Base-by-base conservation (phyloP, 2,888 invertebrate genomes). In the Ectropis crepuscularia region DNA sequence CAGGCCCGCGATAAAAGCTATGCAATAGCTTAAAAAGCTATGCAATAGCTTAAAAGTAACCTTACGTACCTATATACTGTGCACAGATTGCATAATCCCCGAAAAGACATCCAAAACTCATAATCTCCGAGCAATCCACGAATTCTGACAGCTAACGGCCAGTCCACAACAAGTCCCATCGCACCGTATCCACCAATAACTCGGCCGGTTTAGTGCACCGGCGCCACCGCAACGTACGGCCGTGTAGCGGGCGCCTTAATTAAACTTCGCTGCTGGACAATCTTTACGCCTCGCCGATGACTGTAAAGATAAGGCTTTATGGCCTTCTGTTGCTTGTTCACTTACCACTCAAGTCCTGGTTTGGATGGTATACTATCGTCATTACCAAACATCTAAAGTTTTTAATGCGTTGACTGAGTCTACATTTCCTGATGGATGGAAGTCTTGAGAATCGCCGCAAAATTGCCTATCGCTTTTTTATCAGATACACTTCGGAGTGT, bases 221-320 rank as follows among this genome's bases (percentile, higher is more conserved):
- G 46, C 49, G 47, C 48, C 39, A 63, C 66, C 66, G 59, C 66
- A 66, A 60, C 45, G 57, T 65, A 60, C 57, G 63, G 64, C 53
- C 50, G 60, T 60, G 60, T 57, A 41, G 51, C 42, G 50, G 9
- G n/a, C 1, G 55, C 64, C 46, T 63, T 69, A 71, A 71, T 71
- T 71, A 68, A 71, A 69, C 66, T 71, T 68, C 54, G 61, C 48
- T 51, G 66, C 59, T 57, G 57, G 64, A 58, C 49, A 45, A 37
- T 57, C 62, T 61, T 60, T 53, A 53, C 46, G 46, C 53, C 36
- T 50, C 63, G 37, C 16, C 54, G 46, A 49, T 50, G 45, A 49
- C 55, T 39, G 50, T 63, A 55, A 63, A 59, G 12, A 38, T 11
- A 4, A 37, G 1, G 46, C 54, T 63, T 63, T 63, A 63, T 63